phyloP scores from a whole-genome alignment of 2,797 vertebrate species.

The Sparidentex hasta region DNA sequence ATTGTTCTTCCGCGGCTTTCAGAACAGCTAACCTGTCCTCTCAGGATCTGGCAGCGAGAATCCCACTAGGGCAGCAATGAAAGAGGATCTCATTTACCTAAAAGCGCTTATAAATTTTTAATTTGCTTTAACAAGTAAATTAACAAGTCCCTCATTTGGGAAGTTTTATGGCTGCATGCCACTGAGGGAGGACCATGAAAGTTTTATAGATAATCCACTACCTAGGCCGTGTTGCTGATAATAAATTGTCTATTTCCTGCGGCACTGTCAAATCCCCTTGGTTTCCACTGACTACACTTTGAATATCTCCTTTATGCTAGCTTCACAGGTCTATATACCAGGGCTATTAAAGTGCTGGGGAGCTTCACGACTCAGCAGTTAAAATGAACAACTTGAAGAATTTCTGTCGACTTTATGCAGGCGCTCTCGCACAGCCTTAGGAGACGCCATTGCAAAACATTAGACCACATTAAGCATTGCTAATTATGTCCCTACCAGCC shows the following conservation, averaged over 20 bases:
- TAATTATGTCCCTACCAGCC: slow-evolving; percentile 69
- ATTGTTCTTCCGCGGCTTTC: slow-evolving; percentile 96
- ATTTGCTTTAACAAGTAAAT: slow-evolving; percentile 99
- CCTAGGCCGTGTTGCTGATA: slow-evolving; percentile 92
- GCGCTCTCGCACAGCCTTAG: slow-evolving; percentile 48
- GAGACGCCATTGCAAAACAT: slow-evolving; percentile 56
- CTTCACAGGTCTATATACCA: slow-evolving; percentile 78
- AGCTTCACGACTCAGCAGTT: slow-evolving; percentile 70
- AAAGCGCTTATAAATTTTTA: slow-evolving; percentile 99
- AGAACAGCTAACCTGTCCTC: slow-evolving; percentile 93
- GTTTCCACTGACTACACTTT: slow-evolving; percentile 93
- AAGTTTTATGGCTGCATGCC: slow-evolving; percentile 98
- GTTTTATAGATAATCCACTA: slow-evolving; percentile 99
- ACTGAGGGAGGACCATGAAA: slow-evolving; percentile 97
- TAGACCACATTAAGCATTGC: slow-evolving; percentile 65
- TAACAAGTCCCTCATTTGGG: slow-evolving; percentile 99
- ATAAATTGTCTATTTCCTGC: slow-evolving; percentile 99
- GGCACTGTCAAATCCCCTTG: slow-evolving; percentile 93
- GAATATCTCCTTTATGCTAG: slow-evolving; percentile 83
- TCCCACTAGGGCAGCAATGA: slow-evolving; percentile 94
- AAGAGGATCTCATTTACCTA: slow-evolving; percentile 99
- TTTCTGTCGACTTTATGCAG: slow-evolving; percentile 61
- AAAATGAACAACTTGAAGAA: slow-evolving; percentile 72
- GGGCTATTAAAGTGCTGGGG: slow-evolving; percentile 71
- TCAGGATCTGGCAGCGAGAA: slow-evolving; percentile 88